phyloP scores from a whole-genome alignment of 2,888 invertebrate species.

The Leptopilina myrica region DNA sequence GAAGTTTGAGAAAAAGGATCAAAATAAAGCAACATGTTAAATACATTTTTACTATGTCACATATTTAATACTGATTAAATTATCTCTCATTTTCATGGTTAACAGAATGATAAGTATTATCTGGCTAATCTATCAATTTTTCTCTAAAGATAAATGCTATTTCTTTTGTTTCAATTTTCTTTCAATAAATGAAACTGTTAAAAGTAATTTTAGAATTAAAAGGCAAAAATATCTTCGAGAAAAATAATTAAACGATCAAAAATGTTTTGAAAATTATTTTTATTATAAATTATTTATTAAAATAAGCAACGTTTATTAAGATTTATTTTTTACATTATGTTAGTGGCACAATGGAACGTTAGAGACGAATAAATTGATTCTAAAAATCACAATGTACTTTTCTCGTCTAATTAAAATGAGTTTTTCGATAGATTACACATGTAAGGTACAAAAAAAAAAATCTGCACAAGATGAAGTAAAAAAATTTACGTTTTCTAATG shows the following conservation, averaged over 20 bases:
- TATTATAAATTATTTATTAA: constrained; percentile 22
- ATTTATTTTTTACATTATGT: not conserved
- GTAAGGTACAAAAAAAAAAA: not conserved
- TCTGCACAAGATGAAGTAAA: not conserved
- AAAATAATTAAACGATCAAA: not conserved
- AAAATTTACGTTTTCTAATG: not conserved
- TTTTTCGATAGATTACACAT: not conserved
- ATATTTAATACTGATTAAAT: constrained; percentile 39
- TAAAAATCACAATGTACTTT: not conserved
- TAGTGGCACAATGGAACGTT: constrained; percentile 17
- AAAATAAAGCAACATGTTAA: not conserved
- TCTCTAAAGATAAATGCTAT: not conserved
- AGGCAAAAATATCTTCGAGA: not conserved
- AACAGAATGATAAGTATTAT: not conserved
- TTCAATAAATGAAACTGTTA: too few species aligned
- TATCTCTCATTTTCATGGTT: not conserved
- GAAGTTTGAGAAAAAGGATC: not conserved
- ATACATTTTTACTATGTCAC: not conserved
- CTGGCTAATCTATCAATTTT: not conserved
- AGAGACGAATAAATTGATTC: not conserved
- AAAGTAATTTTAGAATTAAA: too few species aligned
- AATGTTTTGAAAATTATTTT: too few species aligned
- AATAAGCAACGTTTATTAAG: constrained; percentile 32
- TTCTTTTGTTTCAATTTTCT: not conserved
- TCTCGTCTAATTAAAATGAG: not conserved